Base-by-base conservation (phyloP, 23 tunicate genomes). In the Halocynthia aurantium region DNA sequence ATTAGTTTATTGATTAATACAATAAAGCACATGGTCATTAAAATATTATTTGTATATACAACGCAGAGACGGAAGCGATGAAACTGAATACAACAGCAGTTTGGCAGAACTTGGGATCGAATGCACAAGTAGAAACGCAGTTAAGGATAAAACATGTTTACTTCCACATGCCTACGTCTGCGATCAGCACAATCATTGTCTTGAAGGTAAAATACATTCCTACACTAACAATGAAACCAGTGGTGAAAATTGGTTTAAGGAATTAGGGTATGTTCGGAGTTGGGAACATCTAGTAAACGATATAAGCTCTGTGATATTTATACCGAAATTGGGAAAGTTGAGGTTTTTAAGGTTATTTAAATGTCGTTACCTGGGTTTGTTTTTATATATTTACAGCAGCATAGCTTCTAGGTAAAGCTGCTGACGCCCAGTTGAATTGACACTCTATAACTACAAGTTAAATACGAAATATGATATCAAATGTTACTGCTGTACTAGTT, bases 41-140 rank as follows among this genome's bases (percentile, higher is more conserved):
- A 31, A 31, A 31, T 31, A 0, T 31, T 31, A 58, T 65, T 10
- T 65, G 10, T 65, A 20, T 65, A 10, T 65, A 10, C 31, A 20
- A 20, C 19, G 9, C 70, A 65, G 70, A 65, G 70, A 65, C 2
- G 70, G 70, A 10, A 65, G 70, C 19, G 70, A 65, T 65, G 70
- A 65, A 65, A 11, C 44, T 31, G 44, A 65, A 65, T 49, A 40
- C 10, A 20, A 20, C 31, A 40, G 50, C 9, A 11, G 19, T 11
- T 65, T 65, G 22, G 70, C 49, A 65, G 50, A 65, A 65, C 22
- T 20, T 15, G 19, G 22, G n/a, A 65, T 49, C 9, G 70, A 49
- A 11, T 65, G 22, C 31, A 65, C 22, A 65, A 20, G 70, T 49
- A 65, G 50, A 65, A 49, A 20, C 10, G 5, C 22, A 6, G 31